Base-by-base conservation (phyloP, 2,888 invertebrate species). In the Phymatocera aterrima region DNA sequence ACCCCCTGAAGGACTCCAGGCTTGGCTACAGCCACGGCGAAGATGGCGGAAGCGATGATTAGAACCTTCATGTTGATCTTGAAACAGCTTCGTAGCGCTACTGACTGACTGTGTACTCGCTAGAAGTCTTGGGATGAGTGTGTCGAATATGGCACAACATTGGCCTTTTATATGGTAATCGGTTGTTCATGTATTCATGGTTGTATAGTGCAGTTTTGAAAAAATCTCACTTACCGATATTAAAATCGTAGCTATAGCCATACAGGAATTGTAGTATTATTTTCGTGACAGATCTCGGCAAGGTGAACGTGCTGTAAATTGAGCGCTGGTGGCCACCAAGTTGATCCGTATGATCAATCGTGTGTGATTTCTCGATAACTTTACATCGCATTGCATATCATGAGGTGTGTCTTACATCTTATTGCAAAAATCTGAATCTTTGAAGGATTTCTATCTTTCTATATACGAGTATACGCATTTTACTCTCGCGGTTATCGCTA, bases 301-400 rank as follows among this genome's bases (percentile, higher is more conserved):
- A 88, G 87, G 86, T 83, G 81, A 87, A 83, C 87, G 64, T 83
- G 84, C 83, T 84, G 86, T 86, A 85, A 87, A 85, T 80, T 82
- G 86, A 87, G 83, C 82, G 79, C 81, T 31, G 24, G 51, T 60
- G 75, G 60, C 75, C 75, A 75, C 37, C 60, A 51, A 51, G 75
- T 75, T 24, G 60, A 51, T 72, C 72, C 54, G 51, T 34, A 48
- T 34, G 34, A 15, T 51, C 8, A 28, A 31, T 31, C 72, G 37
- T 21, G 40, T 75, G 40, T 57, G 40, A 18, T 21, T 37, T 37
- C 34, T 34, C n/a, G 37, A 37, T 34, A 37, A 51, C 37, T n/a
- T 57, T 75, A 57, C 75, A 75, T 75, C 28, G 57, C 57, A 40
- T 75, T 75, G 75, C 75, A 75, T 75, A 43, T 75, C 31, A 15